Percentiles rank a stretch among this genome's conserved stretches.
Conservation (phyloP, 1,140 invertebrate genomes). For the Drosophila burlai region DNA sequence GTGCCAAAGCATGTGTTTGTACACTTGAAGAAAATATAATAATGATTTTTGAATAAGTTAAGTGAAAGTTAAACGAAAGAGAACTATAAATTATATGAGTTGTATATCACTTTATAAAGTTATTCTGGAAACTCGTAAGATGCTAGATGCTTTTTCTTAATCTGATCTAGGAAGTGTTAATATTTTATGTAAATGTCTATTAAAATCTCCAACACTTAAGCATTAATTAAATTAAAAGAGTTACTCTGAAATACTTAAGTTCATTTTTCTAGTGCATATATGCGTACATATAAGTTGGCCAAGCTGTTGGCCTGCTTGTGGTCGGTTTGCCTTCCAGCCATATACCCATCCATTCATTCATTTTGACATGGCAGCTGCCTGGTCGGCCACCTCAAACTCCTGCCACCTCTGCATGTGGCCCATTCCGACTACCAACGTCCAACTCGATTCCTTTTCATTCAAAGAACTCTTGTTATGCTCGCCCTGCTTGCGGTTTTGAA, state of each 20-base stretch:
- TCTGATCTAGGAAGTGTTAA: neutral
- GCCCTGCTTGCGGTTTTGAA: constrained; percentile 50
- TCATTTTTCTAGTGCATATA: constrained; percentile 1
- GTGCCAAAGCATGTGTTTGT: constrained; percentile 36
- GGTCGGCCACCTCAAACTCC: constrained; percentile 29
- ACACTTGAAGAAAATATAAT: constrained; percentile 5
- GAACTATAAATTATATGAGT: neutral
- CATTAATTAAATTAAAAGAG: neutral
- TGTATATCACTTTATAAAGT: neutral
- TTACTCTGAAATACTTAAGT: neutral
- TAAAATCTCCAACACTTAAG: no score
- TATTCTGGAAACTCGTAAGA: neutral
- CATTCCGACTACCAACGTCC: constrained; percentile 4
- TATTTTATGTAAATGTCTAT: no score
- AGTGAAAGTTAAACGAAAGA: no score
- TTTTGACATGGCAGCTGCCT: constrained; percentile 73
- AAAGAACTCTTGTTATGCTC: constrained; percentile 60
- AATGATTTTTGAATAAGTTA: neutral
- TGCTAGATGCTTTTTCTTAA: no score
- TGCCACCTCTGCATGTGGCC: neutral
- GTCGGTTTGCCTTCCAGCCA: constrained; percentile 41
- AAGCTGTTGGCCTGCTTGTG: constrained; percentile 67
- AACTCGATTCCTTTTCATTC: constrained; percentile 26
- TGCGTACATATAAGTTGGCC: constrained; percentile 45
- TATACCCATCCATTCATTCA: constrained; percentile 68